Conservation (phyloP, 2,888 invertebrate genomes). For the Tortricodes alternella region DNA sequence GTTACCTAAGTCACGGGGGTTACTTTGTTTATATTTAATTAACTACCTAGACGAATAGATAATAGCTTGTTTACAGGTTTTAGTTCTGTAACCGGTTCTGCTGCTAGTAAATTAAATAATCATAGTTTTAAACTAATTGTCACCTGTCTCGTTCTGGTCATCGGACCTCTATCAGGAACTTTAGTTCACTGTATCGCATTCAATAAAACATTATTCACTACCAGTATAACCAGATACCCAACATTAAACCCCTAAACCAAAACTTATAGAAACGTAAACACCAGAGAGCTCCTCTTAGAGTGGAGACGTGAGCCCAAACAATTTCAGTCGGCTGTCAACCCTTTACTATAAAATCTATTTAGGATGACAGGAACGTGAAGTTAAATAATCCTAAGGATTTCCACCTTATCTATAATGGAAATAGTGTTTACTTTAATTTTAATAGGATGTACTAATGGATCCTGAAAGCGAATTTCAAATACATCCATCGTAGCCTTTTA, state of each 20-base stretch:
- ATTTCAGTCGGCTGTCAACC: slow-evolving; percentile 19
- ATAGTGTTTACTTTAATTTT: neutral
- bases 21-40: too few species aligned
- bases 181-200: slow-evolving; percentile 20
- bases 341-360: slow-evolving; percentile 20
- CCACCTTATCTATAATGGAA: slow-evolving; percentile 8
- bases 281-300: neutral
- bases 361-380: slow-evolving; percentile 15
- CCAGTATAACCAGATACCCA: slow-evolving; percentile 9
- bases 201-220: slow-evolving; percentile 12
- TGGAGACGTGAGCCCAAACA: slow-evolving; percentile 6
- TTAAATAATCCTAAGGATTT: slow-evolving; percentile 11
- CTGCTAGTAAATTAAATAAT: too few species aligned
- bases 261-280: neutral
- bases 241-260: neutral
- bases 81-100: too few species aligned
- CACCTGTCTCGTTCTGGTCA: slow-evolving; percentile 9
- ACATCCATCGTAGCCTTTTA: too few species aligned
- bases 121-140: neutral
- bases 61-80: too few species aligned
- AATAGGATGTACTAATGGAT: neutral
- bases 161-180: slow-evolving; percentile 17
- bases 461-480: neutral
- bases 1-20: too few species aligned
- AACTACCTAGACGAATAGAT: too few species aligned